phyloP scores from a whole-genome alignment of 2,888 invertebrate genomes.

The Argynnis bischoffii region DNA sequence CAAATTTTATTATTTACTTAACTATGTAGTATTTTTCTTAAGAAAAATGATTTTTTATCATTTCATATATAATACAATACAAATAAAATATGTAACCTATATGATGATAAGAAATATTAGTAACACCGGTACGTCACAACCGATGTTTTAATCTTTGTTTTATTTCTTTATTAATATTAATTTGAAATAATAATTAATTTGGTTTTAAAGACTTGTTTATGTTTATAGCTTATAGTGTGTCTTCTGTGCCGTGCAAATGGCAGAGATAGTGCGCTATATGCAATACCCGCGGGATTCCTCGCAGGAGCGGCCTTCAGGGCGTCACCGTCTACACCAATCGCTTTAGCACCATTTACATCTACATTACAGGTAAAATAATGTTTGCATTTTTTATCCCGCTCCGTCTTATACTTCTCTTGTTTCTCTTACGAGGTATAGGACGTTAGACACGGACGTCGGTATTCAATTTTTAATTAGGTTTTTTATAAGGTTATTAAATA shows the following conservation, averaged over 20 bases:
- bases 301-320: constrained; percentile 79
- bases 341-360: constrained; percentile 77
- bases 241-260: constrained; percentile 65
- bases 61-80: no score
- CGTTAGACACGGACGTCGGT: no score
- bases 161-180: no score
- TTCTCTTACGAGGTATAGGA: background rate
- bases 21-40: background rate
- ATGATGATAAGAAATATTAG: no score
- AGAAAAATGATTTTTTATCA: no score
- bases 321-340: constrained; percentile 78
- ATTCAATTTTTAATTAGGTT: no score
- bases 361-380: constrained; percentile 71
- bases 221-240: constrained; percentile 73
- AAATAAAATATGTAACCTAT: no score
- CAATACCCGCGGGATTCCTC: constrained; percentile 79
- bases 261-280: constrained; percentile 69
- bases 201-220: background rate
- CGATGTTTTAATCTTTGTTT: no score
- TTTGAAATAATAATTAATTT: no score
- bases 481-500: no score
- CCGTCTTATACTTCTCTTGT: background rate
- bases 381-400: background rate
- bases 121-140: no score
- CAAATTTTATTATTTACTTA: constrained; percentile 2